Evolutionary conservation across 1,140 invertebrate species (phyloP).

Genomic region (Chelonus insularis): DNA sequence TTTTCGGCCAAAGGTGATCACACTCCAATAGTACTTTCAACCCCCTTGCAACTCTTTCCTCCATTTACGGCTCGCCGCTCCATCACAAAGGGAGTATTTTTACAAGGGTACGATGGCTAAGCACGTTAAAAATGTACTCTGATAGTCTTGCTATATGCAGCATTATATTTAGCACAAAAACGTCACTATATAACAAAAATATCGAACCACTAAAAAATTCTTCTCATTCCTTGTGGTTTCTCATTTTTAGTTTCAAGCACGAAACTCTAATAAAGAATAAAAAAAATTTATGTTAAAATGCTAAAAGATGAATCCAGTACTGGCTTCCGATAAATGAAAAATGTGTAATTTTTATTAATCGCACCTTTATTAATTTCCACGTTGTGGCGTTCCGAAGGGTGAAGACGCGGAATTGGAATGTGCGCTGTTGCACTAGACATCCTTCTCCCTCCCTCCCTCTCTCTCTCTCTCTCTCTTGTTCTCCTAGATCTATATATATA

Average conservation of each 20-base stretch:
- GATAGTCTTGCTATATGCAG: constrained; percentile 4
- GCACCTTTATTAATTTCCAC: constrained; percentile 49
- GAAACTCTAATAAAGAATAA: constrained; percentile 17
- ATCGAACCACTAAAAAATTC: constrained; percentile 14
- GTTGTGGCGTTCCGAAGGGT: constrained; percentile 14
- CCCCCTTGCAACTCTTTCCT: background rate
- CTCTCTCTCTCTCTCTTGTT: background rate
- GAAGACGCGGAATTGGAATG: constrained; percentile 7
- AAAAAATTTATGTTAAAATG: constrained; percentile 23
- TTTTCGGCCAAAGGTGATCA: constrained; percentile 35
- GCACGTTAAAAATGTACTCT: constrained; percentile 17
- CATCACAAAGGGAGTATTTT: constrained; percentile 24
- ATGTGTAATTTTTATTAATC: constrained; percentile 54
- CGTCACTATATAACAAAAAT: constrained; percentile 18
- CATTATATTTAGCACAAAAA: constrained; percentile 1
- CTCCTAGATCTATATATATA: background rate
- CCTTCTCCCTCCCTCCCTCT: background rate
- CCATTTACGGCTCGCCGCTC: constrained; percentile 15
- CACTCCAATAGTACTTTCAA: constrained; percentile 27
- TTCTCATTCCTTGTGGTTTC: constrained; percentile 17
- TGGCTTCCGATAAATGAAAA: constrained; percentile 44
- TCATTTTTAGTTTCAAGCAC: constrained; percentile 12
- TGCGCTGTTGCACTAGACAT: background rate
- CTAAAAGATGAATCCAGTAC: constrained; percentile 1
- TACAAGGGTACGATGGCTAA: constrained; percentile 24